phyloP scores from a whole-genome alignment of 2,113 vertebrate genomes.

The Dicentrarchus labrax region DNA sequence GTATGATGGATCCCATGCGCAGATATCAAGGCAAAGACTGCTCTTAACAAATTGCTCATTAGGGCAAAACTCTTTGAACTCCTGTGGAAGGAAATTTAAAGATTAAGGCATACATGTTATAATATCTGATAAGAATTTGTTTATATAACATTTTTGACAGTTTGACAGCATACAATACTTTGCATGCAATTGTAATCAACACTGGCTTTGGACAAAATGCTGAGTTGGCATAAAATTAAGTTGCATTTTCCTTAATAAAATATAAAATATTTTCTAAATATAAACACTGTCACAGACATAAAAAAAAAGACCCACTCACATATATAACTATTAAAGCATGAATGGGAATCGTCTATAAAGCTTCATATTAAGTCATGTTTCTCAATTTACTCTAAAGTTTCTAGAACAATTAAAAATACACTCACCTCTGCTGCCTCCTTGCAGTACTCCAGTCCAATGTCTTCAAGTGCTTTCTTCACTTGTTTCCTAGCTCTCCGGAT shows the following conservation, averaged over 20 bases:
- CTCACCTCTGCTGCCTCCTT: conserved; percentile 97
- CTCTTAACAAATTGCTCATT: conserved; percentile 95
- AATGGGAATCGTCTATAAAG: neutral
- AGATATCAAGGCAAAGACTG: conserved; percentile 93
- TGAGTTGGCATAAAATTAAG: neutral
- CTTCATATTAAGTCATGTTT: neutral
- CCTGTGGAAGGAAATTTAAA: conserved; percentile 79
- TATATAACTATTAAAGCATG: neutral
- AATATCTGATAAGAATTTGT: no score
- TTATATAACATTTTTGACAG: neutral
- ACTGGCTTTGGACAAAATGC: neutral
- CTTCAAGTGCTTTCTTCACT: conserved; percentile 96
- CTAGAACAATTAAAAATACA: neutral
- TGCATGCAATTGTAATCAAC: neutral
- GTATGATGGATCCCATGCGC: conserved; percentile 94
- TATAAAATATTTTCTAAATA: neutral
- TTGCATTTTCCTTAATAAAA: neutral
- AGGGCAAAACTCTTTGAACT: conserved; percentile 97
- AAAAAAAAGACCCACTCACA: neutral
- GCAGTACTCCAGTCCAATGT: conserved; percentile 98
- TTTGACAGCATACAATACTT: no score
- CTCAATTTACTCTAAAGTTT: neutral
- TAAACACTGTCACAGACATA: no score
- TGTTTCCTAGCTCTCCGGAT: conserved; percentile 98
- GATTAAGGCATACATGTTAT: neutral